Conservation (phyloP, 2,113 vertebrate genomes). For the Gallinago undulata region DNA sequence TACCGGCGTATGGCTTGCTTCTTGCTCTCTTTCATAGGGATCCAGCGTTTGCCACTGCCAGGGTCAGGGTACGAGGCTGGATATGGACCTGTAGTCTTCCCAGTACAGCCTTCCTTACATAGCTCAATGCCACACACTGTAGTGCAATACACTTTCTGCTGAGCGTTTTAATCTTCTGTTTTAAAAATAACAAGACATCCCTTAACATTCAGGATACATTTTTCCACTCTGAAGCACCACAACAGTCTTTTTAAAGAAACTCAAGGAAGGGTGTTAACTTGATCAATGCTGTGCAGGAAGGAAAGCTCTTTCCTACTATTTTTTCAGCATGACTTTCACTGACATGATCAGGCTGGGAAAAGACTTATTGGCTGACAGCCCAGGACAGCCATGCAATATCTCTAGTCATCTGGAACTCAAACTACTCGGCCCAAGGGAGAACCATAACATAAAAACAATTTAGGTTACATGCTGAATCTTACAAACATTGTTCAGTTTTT, state of each 20-base stretch:
- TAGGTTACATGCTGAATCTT: constrained; percentile 37
- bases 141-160: not conserved
- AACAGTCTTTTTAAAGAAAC: constrained; percentile 76
- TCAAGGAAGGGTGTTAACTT: constrained; percentile 77
- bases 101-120: not conserved
- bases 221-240: constrained; percentile 64
- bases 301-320: constrained; percentile 77
- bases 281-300: constrained; percentile 73
- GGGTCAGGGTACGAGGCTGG: not conserved
- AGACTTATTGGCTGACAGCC: constrained; percentile 74
- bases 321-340: constrained; percentile 80
- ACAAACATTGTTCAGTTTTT: constrained; percentile 37
- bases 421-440: constrained; percentile 58
- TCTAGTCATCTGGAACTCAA: constrained; percentile 70
- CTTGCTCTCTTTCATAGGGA: not conserved
- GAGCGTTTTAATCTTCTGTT: constrained; percentile 33
- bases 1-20: not conserved
- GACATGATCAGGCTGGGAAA: constrained; percentile 79
- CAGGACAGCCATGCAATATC: constrained; percentile 67
- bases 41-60: not conserved
- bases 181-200: constrained; percentile 71
- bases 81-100: not conserved
- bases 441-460: constrained; percentile 57
- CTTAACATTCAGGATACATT: constrained; percentile 59
- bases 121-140: not conserved